Evolutionary conservation across 92 coral and sea anemone genomes (phyloP).

Genomic region (Galaxea fascicularis): DNA sequence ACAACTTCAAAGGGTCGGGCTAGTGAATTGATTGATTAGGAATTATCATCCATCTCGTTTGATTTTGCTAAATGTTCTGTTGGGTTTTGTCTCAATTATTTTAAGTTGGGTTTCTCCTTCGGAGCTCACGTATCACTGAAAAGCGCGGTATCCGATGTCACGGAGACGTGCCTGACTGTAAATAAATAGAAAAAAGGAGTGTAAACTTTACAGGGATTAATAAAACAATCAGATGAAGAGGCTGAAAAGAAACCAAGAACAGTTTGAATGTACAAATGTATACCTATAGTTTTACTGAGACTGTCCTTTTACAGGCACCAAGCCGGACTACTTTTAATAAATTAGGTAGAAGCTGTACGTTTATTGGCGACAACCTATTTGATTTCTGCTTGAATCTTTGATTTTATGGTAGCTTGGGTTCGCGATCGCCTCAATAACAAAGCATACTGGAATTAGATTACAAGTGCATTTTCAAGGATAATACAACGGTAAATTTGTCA

Average conservation of each 20-base stretch:
- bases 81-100: too few species aligned
- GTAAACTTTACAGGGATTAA: not conserved
- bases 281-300: conserved; percentile 13
- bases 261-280: not conserved
- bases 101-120: not conserved
- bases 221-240: not conserved
- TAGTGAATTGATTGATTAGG: too few species aligned
- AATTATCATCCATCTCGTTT: too few species aligned
- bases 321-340: too few species aligned
- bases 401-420: not conserved
- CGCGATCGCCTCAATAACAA: not conserved
- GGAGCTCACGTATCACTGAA: not conserved
- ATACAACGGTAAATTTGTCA: not conserved
- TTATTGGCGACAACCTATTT: too few species aligned
- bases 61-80: too few species aligned
- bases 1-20: too few species aligned
- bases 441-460: not conserved
- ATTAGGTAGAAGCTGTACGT: not conserved
- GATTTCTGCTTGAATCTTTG: not conserved
- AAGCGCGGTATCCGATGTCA: not conserved
- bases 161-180: conserved; percentile 6
- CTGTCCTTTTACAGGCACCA: not conserved
- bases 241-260: not conserved
- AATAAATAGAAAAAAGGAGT: conserved; percentile 14
- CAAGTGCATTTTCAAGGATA: not conserved